phyloP scores from a whole-genome alignment of 2,797 vertebrate genomes.

The Sebastolobus alascanus region DNA sequence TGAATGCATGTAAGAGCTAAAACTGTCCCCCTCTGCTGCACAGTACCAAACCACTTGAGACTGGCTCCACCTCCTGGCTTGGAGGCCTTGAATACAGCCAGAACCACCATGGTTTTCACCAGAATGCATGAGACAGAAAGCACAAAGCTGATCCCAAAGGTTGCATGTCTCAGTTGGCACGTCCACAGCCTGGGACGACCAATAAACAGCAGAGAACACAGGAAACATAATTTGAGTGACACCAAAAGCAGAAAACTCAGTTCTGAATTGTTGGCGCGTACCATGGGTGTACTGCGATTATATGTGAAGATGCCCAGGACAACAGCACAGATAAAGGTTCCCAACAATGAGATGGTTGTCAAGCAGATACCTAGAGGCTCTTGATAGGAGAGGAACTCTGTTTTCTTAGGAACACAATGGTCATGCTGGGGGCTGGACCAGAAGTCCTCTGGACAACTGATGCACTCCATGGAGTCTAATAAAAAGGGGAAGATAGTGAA shows the following conservation, averaged over 20 bases:
- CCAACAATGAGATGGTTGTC: constrained; percentile 66
- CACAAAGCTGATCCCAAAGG: constrained; percentile 71
- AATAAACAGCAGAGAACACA: constrained; percentile 74
- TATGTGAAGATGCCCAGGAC: constrained; percentile 67
- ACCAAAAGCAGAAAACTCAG: constrained; percentile 62
- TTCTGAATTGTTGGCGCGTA: constrained; percentile 80
- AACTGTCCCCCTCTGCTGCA: constrained; percentile 77
- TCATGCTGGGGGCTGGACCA: no score
- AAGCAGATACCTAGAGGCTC: constrained; percentile 72
- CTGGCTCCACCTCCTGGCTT: constrained; percentile 60
- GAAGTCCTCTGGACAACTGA: no score
- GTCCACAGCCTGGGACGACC: constrained; percentile 63
- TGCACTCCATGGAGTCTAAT: no score
- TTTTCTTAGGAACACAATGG: no score
- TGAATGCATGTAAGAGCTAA: constrained; percentile 62
- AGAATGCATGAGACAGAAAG: constrained; percentile 67
- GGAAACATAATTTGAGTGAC: constrained; percentile 64
- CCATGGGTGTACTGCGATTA: constrained; percentile 70
- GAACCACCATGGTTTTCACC: constrained; percentile 75
- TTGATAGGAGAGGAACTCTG: constrained; percentile 78
- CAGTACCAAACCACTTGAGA: constrained; percentile 76
- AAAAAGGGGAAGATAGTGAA: no score
- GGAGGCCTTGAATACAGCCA: constrained; percentile 71
- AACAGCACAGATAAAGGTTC: constrained; percentile 60
- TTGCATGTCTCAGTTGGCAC: constrained; percentile 59